Evolutionary conservation across 2,797 vertebrate species (phyloP).

Genomic region (Hoplostethus mediterraneus): DNA sequence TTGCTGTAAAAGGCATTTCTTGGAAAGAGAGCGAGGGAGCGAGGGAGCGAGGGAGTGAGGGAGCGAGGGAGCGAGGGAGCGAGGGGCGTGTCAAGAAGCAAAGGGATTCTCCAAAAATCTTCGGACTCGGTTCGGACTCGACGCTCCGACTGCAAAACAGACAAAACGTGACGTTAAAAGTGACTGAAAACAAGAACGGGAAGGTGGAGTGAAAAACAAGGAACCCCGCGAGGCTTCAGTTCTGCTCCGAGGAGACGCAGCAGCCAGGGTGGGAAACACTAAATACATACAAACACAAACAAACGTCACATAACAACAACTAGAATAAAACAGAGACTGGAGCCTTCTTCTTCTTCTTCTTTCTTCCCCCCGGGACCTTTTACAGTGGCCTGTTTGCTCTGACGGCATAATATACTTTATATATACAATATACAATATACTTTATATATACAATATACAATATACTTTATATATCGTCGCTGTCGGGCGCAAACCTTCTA

Average conservation of each 20-base stretch:
- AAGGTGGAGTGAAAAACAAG: too few relatives aligned
- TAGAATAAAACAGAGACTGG: too few relatives aligned
- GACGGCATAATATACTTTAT: constrained; percentile 47
- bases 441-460: too few relatives aligned
- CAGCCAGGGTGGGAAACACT: constrained; percentile 23
- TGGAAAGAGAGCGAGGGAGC: constrained; percentile 21
- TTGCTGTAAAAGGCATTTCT: constrained; percentile 34
- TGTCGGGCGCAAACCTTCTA: too few relatives aligned
- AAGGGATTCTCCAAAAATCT: background rate
- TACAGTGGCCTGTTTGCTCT: constrained; percentile 48
- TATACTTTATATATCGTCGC: too few relatives aligned
- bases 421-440: too few relatives aligned
- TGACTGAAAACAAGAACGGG: constrained; percentile 2
- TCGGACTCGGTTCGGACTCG: too few relatives aligned
- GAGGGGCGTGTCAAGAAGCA: background rate
- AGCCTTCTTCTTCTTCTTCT: constrained; percentile 9
- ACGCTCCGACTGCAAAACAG: background rate
- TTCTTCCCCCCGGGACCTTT: constrained; percentile 54
- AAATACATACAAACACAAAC: constrained; percentile 47
- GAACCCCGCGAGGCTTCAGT: background rate
- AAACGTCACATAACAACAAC: too few relatives aligned
- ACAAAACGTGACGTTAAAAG: background rate
- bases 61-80: background rate
- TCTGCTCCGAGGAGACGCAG: constrained; percentile 25
- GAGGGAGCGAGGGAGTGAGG: background rate